phyloP scores from a whole-genome alignment of 1,140 invertebrate species.

The Anoplolepis gracilipes region DNA sequence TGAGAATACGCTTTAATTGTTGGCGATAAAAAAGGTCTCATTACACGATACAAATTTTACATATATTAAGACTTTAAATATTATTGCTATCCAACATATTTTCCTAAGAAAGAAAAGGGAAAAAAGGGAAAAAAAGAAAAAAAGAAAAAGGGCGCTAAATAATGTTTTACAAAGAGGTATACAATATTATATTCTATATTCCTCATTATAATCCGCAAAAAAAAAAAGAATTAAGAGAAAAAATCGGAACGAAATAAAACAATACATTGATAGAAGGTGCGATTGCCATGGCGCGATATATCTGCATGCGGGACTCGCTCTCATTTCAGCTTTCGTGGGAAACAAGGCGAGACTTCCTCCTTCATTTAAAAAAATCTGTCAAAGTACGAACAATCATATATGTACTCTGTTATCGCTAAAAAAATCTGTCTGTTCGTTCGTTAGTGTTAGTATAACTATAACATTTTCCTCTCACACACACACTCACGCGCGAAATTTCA shows the following conservation, averaged over 20 bases:
- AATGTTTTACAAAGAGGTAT: conserved; percentile 42
- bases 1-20: not conserved
- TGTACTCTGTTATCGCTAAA: conserved; percentile 70
- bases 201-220: conserved; percentile 18
- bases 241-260: conserved; percentile 48
- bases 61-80: not conserved
- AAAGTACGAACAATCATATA: conserved; percentile 83
- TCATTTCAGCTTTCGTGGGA: conserved; percentile 78
- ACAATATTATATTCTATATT: conserved; percentile 48
- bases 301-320: conserved; percentile 78
- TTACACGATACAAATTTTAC: not conserved
- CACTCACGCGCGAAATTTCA: not conserved
- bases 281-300: conserved; percentile 79
- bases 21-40: not conserved
- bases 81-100: conserved; percentile 71
- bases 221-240: conserved; percentile 25
- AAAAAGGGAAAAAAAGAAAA: conserved; percentile 7
- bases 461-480: conserved; percentile 40
- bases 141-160: conserved; percentile 12
- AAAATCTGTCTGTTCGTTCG: conserved; percentile 39
- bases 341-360: conserved; percentile 81
- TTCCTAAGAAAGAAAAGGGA: conserved; percentile 27
- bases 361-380: conserved; percentile 86
- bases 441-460: conserved; percentile 68
- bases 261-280: conserved; percentile 72